Conservation (phyloP, 2,888 invertebrate genomes). For the Ptychoptera contaminata region DNA sequence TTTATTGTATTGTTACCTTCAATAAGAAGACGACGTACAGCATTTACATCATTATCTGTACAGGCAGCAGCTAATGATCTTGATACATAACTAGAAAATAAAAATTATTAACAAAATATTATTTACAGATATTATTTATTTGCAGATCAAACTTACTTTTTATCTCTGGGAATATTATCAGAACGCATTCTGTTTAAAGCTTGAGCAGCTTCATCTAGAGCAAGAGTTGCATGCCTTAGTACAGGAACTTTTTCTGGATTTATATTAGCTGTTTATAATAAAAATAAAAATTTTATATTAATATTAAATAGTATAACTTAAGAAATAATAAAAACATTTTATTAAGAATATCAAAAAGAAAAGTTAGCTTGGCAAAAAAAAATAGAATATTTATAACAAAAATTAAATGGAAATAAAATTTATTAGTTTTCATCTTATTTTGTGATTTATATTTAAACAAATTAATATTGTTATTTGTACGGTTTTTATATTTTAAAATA, state of each 20-base stretch:
- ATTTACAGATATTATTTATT: background rate
- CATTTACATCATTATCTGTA: conserved; percentile 86
- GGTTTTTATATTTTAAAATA: background rate
- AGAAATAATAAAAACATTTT: background rate
- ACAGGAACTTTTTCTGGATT: conserved; percentile 27
- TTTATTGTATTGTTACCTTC: conserved; percentile 81
- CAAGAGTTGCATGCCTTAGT: conserved; percentile 47
- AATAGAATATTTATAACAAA: no score
- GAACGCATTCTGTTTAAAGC: conserved; percentile 91
- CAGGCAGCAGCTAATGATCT: conserved; percentile 83
- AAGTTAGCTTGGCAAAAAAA: background rate
- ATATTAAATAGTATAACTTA: background rate
- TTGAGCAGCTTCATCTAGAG: conserved; percentile 92
- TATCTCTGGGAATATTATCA: conserved; percentile 58
- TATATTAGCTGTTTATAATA: conserved; percentile 17
- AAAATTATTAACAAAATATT: background rate
- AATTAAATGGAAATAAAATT: no score
- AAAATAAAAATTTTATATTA: conserved; percentile 4
- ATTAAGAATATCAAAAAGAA: conserved; percentile 5
- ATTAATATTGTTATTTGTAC: background rate
- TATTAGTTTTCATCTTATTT: no score
- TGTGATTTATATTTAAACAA: no score
- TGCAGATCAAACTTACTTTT: conserved; percentile 29
- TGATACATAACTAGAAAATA: conserved; percentile 29
- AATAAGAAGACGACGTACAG: conserved; percentile 78